Base-by-base conservation (phyloP, 2,797 vertebrate genomes). In the Mus minutoides region DNA sequence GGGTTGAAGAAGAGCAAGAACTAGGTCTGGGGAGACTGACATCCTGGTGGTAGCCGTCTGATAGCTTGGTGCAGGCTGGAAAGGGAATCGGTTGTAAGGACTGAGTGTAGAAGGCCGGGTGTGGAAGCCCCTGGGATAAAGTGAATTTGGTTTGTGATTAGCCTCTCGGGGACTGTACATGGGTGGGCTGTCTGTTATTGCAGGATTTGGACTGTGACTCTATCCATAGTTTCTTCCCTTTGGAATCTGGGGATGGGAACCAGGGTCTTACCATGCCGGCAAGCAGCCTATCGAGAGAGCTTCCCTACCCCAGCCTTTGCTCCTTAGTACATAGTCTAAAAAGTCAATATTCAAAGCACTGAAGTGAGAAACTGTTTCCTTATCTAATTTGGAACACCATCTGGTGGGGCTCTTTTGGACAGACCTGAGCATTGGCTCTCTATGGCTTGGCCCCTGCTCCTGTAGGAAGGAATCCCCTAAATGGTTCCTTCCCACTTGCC, bases 291-390 rank as follows among this genome's bases (percentile, higher is more conserved):
- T 29, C 43, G 40, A 87, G 43, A 73, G 34, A 13, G 9, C 37
- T 49, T 17, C 22, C 64, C 67, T 9, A 8, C 34, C 34, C 64
- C 2, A 19, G 46, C 85, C 49, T 56, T 13, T 37, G 29, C 3
- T 14, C 89, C 29, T 73, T 26, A 80, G 52, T 52, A 78, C 43
- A 11, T 62, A 40, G 49, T 62, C n/a, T 73, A 40, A 56, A 95
- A 90, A 88, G 88, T 73, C 87, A 67, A 58, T 76, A 93, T 93
- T 67, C 75, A 80, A 77, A 58, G 31, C 79, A 11, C 43, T 56
- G 16, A 83, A 58, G 64, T 88, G 76, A 92, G 79, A 84, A 86
- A 79, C 49, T 13, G 56, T 31, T 52, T 85, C 43, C 29, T 43
- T 83, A 12, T 29, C 88, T 49, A 52, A 16, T 2, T 1, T 34